phyloP scores from a whole-genome alignment of 1,140 invertebrate species.

The Gryllus bimaculatus region DNA sequence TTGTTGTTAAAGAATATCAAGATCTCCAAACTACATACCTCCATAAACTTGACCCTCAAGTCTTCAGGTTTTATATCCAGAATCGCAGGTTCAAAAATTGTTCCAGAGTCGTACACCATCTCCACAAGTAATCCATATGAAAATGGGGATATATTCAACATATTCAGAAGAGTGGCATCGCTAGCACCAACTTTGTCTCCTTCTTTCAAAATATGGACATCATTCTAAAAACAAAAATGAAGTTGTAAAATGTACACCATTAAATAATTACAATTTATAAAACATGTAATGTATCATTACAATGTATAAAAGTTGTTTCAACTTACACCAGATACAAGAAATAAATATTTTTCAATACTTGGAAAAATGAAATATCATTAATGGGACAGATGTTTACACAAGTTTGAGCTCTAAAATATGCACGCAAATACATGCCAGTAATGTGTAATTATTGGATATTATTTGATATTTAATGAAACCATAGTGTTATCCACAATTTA shows the following conservation, averaged over 20 bases:
- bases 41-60: constrained; percentile 79
- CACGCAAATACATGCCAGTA: too few species aligned
- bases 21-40: constrained; percentile 31
- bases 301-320: too few species aligned
- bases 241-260: background rate
- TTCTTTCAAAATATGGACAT: constrained; percentile 90
- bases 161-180: constrained; percentile 96
- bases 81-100: constrained; percentile 92
- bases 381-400: too few species aligned
- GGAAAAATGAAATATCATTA: too few species aligned
- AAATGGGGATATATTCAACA: constrained; percentile 99
- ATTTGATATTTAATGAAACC: too few species aligned
- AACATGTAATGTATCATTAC: too few species aligned
- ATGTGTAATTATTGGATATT: too few species aligned
- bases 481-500: too few species aligned
- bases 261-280: too few species aligned
- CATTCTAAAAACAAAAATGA: constrained; percentile 53
- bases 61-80: constrained; percentile 98
- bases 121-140: constrained; percentile 93
- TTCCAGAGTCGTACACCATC: constrained; percentile 97
- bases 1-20: background rate
- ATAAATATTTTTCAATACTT: too few species aligned
- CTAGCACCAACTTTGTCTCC: constrained; percentile 97
- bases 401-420: too few species aligned
- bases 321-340: too few species aligned